Conservation (phyloP, 2,797 vertebrate genomes). For the Phataginus tetradactyla region DNA sequence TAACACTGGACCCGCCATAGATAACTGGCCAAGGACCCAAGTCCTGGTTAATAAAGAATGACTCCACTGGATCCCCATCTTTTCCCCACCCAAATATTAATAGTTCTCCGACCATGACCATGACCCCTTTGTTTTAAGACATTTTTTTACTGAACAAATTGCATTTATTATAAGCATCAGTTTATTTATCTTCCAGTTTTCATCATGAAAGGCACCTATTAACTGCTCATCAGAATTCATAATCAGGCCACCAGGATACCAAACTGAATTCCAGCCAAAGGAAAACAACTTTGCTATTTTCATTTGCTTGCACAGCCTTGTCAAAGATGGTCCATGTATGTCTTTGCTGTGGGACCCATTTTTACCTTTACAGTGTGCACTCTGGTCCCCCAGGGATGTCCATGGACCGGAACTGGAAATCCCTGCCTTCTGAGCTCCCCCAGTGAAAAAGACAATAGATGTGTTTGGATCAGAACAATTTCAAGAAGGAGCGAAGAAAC, state of each 20-base stretch:
- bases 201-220: neutral
- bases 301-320: rapidly evolving
- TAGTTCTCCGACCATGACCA: neutral
- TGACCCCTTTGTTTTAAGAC: neutral
- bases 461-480: neutral
- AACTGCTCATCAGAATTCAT: neutral
- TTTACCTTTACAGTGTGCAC: rapidly evolving
- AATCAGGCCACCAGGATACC: neutral
- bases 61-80: neutral
- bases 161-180: neutral
- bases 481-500: neutral
- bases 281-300: neutral
- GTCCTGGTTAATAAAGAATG: neutral
- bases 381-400: rapidly evolving
- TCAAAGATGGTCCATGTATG: rapidly evolving
- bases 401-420: neutral
- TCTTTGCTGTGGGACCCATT: neutral
- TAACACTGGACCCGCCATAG: neutral
- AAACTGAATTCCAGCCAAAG: neutral
- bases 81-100: neutral
- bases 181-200: neutral
- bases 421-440: neutral
- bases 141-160: neutral
- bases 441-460: neutral
- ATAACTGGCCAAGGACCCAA: neutral